phyloP scores from a whole-genome alignment of 1,140 invertebrate genomes.

The Rhynchophorus ferrugineus region DNA sequence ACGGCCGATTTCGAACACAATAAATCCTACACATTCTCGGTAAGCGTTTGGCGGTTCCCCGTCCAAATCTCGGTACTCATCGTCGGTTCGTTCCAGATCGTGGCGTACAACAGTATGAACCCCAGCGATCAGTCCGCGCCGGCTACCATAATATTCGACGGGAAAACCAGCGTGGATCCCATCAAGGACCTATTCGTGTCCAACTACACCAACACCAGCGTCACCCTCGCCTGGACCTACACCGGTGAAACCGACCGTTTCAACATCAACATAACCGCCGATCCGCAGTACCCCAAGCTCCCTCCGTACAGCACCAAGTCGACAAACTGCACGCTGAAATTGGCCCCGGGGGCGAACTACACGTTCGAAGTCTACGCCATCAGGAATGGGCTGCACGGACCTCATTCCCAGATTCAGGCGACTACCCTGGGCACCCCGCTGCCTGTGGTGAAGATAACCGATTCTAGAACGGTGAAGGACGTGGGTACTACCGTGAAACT shows the following conservation, averaged over 20 bases:
- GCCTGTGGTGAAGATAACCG: slow-evolving; percentile 45
- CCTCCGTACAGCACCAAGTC: slow-evolving; percentile 35
- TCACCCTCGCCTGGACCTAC: slow-evolving; percentile 54
- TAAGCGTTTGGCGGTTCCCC: slow-evolving; percentile 44
- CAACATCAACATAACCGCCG: slow-evolving; percentile 43
- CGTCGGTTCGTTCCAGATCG: slow-evolving; percentile 45
- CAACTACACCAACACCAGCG: slow-evolving; percentile 44
- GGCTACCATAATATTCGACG: slow-evolving; percentile 52
- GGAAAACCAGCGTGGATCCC: slow-evolving; percentile 51
- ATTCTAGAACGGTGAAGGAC: slow-evolving; percentile 47
- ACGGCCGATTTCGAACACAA: slow-evolving; percentile 52
- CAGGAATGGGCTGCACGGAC: slow-evolving; percentile 53
- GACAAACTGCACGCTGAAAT: slow-evolving; percentile 42
- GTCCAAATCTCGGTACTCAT: neutral
- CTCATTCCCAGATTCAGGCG: slow-evolving; percentile 43
- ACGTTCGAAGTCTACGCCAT: slow-evolving; percentile 48
- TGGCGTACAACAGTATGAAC: slow-evolving; percentile 53
- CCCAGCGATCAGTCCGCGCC: slow-evolving; percentile 53
- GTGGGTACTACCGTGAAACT: slow-evolving; percentile 56
- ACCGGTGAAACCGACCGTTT: slow-evolving; percentile 56
- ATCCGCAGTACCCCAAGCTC: slow-evolving; percentile 45
- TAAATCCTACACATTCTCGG: slow-evolving; percentile 67
- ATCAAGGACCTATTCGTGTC: slow-evolving; percentile 45
- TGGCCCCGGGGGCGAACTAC: slow-evolving; percentile 47
- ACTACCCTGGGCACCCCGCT: slow-evolving; percentile 49